Conservation (phyloP, 2,797 vertebrate genomes). For the Psittacula echo region DNA sequence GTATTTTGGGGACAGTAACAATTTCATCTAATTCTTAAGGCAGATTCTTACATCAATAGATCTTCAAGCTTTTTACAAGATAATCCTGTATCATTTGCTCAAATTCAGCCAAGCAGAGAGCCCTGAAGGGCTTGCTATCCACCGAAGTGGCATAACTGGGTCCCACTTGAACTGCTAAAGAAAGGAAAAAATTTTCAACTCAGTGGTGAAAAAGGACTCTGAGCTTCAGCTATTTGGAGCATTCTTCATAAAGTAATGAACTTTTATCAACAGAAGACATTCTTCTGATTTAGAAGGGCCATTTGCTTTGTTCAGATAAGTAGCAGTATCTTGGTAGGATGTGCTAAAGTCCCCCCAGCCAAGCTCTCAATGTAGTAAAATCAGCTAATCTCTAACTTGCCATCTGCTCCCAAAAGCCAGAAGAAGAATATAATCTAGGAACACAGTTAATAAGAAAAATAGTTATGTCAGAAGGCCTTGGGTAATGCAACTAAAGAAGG, state of each 20-base stretch:
- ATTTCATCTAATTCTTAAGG: not conserved
- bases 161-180: not conserved
- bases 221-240: not conserved
- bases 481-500: not conserved
- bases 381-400: not conserved
- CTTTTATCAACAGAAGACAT: not conserved
- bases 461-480: not conserved
- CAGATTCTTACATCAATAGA: not conserved
- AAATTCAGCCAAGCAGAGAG: not conserved
- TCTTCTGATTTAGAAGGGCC: not conserved
- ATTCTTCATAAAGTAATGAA: not conserved
- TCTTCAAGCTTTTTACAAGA: not conserved
- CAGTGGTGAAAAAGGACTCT: not conserved
- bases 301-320: not conserved
- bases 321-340: not conserved
- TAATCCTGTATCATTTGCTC: not conserved
- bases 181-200: not conserved
- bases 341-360: not conserved
- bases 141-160: not conserved
- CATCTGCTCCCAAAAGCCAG: not conserved
- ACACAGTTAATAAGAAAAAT: fast-evolving
- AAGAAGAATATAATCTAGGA: not conserved
- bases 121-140: not conserved
- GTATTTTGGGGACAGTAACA: not conserved
- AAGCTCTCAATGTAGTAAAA: not conserved